Percentiles rank a stretch among this genome's conserved stretches.
Evolutionary conservation across 2,888 invertebrate genomes (phyloP).

Genomic region (Agonopterix alstromeriana): DNA sequence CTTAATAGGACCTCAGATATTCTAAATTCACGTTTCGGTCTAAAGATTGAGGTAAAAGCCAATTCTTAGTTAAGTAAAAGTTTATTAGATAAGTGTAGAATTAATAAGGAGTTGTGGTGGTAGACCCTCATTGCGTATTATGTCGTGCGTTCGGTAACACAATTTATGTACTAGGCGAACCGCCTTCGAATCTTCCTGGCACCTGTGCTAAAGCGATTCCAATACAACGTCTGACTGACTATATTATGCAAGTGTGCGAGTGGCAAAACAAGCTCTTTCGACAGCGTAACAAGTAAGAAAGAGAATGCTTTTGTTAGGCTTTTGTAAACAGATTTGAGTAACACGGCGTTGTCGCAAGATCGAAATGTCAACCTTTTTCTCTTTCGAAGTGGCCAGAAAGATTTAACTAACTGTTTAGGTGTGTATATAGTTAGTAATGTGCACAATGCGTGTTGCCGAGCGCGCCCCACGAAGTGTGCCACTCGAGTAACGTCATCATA

Average conservation of each 20-base stretch:
- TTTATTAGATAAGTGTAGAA: conserved; percentile 61
- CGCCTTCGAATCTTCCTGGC: no score
- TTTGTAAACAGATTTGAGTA: no score
- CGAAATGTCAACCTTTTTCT: no score
- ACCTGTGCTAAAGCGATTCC: no score
- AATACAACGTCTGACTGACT: no score
- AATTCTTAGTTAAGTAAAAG: conserved; percentile 65
- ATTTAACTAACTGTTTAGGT: no score
- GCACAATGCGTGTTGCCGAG: conserved; percentile 13
- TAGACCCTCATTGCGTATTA: conserved; percentile 41
- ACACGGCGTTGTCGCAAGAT: no score
- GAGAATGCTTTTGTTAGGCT: no score
- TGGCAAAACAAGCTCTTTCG: no score
- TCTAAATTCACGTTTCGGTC: conserved; percentile 35
- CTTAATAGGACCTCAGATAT: conserved; percentile 25
- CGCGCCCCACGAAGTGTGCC: conserved; percentile 30
- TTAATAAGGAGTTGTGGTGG: conserved; percentile 51
- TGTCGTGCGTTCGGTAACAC: conserved; percentile 36
- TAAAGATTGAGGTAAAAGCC: conserved; percentile 52
- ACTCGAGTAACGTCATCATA: conserved; percentile 36
- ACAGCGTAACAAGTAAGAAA: no score
- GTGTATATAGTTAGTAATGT: conserved; percentile 3
- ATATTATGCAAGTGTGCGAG: no score
- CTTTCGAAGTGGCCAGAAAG: no score
- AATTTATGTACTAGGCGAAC: not conserved